These are phyloP conservation scores for human (Homo sapiens) DNA, from an alignment of 2,113 vertebrate species.

Conservation along the genomic window DNA sequence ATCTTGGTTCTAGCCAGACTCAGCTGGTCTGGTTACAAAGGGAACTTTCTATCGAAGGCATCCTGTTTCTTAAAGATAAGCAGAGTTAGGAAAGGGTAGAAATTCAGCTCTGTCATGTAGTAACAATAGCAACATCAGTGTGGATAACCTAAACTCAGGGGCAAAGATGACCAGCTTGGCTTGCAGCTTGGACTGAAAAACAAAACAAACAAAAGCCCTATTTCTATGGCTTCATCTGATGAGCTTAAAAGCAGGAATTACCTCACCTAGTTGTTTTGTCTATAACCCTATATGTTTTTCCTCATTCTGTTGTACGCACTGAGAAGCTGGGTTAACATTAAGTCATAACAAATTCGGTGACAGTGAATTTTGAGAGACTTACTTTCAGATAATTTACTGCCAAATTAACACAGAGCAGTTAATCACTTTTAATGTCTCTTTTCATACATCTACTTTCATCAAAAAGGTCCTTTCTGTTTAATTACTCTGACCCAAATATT, in stretches of 20 bases:
- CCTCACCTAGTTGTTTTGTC: neutral
- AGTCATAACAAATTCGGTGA: neutral
- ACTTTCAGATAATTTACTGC: conserved; percentile 33
- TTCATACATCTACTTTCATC: conserved; percentile 39
- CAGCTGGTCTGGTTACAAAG: too few species aligned
- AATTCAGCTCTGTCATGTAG: too few species aligned
- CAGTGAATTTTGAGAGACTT: neutral
- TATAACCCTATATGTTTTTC: neutral
- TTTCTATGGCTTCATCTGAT: neutral
- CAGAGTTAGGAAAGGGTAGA: too few species aligned
- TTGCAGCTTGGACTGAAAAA: neutral
- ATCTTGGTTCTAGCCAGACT: too few species aligned
- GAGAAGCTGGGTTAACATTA: neutral
- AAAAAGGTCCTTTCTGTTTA: conserved; percentile 35
- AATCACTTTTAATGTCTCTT: conserved; percentile 45
- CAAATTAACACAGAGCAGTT: conserved; percentile 16
- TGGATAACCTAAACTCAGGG: neutral
- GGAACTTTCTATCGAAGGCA: too few species aligned
- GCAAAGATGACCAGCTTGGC: neutral
- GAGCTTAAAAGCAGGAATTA: neutral
- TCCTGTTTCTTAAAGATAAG: too few species aligned
- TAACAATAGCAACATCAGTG: neutral
- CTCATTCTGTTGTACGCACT: neutral
- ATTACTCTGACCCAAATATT: conserved; percentile 12
- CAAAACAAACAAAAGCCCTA: neutral